Evolutionary conservation across 2,113 vertebrate species (phyloP).

Genomic region (Tragelaphus imberbis): DNA sequence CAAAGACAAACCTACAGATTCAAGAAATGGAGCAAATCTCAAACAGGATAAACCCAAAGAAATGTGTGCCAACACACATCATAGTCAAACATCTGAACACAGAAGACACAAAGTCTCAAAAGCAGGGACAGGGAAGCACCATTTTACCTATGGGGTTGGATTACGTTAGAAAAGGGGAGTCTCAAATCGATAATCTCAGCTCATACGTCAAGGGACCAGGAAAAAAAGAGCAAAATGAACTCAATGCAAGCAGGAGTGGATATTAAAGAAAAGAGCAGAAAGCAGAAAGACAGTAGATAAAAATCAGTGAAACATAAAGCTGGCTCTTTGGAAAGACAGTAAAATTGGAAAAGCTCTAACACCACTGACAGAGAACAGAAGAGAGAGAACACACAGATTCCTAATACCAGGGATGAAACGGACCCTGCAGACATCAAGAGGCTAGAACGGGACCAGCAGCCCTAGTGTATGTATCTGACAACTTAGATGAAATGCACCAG

Average conservation of each 20-base stretch:
- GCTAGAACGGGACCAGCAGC: neutral
- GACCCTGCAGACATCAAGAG: neutral
- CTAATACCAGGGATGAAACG: neutral
- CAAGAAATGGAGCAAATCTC: neutral
- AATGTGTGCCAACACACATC: neutral
- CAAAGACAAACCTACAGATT: neutral
- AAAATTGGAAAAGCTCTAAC: neutral
- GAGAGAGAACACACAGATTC: neutral
- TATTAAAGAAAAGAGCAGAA: neutral
- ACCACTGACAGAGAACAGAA: neutral
- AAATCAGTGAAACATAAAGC: neutral
- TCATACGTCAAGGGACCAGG: neutral
- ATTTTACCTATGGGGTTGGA: neutral
- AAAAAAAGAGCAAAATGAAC: neutral
- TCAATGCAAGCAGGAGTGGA: neutral
- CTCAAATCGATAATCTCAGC: neutral
- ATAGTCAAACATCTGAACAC: neutral
- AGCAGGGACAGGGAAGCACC: neutral
- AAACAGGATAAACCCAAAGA: neutral
- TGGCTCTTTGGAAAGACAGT: neutral
- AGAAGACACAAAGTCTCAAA: neutral
- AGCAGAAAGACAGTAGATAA: neutral
- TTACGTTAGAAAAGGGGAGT: neutral
- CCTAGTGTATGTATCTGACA: neutral
- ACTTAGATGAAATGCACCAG: neutral